Evolutionary conservation across 2,888 invertebrate genomes (phyloP), one percentile per base, ranked within the genome.

Genomic region (Thecocarcelia acutangulata): DNA sequence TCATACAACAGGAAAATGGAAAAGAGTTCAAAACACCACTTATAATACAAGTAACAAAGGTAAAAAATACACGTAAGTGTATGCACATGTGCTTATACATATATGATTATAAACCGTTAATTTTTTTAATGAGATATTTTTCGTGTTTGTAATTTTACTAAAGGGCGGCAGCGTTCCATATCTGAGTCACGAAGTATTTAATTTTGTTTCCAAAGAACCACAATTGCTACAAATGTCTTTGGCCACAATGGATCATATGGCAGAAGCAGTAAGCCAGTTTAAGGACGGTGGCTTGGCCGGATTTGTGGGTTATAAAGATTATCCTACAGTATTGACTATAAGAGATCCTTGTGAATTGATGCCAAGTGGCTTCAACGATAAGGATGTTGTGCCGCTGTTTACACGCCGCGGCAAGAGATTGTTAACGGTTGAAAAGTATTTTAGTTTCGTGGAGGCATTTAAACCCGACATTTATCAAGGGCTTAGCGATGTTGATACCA

Each of bases 91-190:
- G 5, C 24, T 5, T 24, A 3, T 24, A 24, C n/a, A n/a, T n/a
- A n/a, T n/a, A 13, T 12, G n/a, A 17, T 28, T n/a, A 17, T 33
- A 15, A 19, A 21, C 24, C n/a, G 42, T 21, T n/a, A 52, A 52
- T 13, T 33, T 8, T 13, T 33, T 8, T 33, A 33, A 4, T n/a
- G 1, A 54, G 33, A 33, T 33, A 9, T 17, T 5, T 52, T 13
- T 61, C 54, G 37, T 19, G 6, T 50, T 86, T 92, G 70, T n/a
- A n/a, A n/a, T n/a, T n/a, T n/a, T n/a, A 61, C 86, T 92, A 72
- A 89, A 96, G 95, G 94, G 94, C 85, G 97, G 96, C 56, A 95
- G 95, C 90, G 93, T 97, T 59, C 96, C 97, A 0, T 95, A 97
- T 90, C 90, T 98, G 21, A 96, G 95, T 0, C 93, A 94, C 83